Conservation (phyloP, 2,113 vertebrate genomes). For the Sinosuthora webbiana region DNA sequence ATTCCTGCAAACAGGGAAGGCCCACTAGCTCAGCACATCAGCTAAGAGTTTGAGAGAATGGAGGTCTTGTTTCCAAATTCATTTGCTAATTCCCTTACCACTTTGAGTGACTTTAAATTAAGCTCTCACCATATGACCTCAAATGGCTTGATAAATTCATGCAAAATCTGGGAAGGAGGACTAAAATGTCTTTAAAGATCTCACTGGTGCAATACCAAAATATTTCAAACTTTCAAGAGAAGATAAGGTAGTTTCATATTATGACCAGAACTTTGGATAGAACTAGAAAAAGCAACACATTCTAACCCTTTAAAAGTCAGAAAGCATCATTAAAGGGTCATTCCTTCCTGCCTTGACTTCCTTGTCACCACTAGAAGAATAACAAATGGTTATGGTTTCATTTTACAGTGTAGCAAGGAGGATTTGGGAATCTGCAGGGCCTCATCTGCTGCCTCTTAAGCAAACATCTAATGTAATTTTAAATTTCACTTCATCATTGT, state of each 20-base stretch:
- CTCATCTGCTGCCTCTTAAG: slow-evolving; percentile 74
- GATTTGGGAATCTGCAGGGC: slow-evolving; percentile 71
- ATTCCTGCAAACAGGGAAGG: background rate
- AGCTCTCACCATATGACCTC: background rate
- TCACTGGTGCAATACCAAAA: background rate
- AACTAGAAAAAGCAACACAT: slow-evolving; percentile 19
- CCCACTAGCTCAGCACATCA: background rate
- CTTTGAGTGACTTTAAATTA: background rate
- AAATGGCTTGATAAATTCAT: background rate
- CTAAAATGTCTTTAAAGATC: background rate
- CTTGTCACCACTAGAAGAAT: slow-evolving; percentile 13
- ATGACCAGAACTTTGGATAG: slow-evolving; percentile 43
- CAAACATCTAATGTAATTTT: slow-evolving; percentile 75
- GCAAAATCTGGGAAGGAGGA: background rate
- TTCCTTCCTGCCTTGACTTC: slow-evolving; percentile 42
- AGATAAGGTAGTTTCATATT: background rate
- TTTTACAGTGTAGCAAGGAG: slow-evolving; percentile 57
- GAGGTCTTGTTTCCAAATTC: background rate
- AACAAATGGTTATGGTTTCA: slow-evolving; percentile 68
- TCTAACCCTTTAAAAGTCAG: slow-evolving; percentile 43
- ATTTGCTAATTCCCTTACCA: background rate
- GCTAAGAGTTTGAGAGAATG: background rate
- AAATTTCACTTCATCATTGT: slow-evolving; percentile 73
- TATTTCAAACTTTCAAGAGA: background rate
- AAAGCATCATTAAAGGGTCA: slow-evolving; percentile 67